Percentiles rank a stretch among this genome's conserved stretches.
Evolutionary conservation across 2,113 vertebrate species (phyloP).

Genomic region (Eira barbara): DNA sequence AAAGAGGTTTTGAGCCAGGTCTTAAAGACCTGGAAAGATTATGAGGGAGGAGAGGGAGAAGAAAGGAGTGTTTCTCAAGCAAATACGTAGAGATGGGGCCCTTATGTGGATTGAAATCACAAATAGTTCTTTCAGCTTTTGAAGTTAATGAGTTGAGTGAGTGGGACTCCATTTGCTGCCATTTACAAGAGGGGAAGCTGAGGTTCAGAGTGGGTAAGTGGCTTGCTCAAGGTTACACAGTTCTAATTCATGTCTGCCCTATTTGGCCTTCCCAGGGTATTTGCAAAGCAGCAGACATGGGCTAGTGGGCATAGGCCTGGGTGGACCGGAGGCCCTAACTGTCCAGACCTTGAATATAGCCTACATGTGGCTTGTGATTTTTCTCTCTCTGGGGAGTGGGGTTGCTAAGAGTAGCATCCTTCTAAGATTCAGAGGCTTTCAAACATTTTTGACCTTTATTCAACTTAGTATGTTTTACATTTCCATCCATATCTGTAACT

Average conservation of each 20-base stretch:
- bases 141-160: background rate
- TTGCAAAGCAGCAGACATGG: background rate
- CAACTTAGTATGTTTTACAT: slow-evolving; percentile 10
- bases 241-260: background rate
- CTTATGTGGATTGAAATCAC: background rate
- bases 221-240: background rate
- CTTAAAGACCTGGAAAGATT: slow-evolving; percentile 6
- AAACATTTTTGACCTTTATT: background rate
- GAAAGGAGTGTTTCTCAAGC: background rate
- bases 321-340: background rate
- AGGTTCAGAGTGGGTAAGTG: background rate
- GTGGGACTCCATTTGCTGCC: background rate
- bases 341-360: background rate
- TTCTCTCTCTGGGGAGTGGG: background rate
- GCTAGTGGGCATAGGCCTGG: background rate
- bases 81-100: background rate
- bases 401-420: background rate
- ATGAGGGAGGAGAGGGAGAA: background rate
- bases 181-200: background rate
- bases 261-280: background rate
- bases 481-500: background rate
- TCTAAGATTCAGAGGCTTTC: background rate
- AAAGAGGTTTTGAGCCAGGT: background rate
- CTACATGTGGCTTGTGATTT: background rate
- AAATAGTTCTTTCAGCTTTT: background rate